Conservation (phyloP, 53 echinoderm and acorn worm genomes). For the Arbacia lixula region DNA sequence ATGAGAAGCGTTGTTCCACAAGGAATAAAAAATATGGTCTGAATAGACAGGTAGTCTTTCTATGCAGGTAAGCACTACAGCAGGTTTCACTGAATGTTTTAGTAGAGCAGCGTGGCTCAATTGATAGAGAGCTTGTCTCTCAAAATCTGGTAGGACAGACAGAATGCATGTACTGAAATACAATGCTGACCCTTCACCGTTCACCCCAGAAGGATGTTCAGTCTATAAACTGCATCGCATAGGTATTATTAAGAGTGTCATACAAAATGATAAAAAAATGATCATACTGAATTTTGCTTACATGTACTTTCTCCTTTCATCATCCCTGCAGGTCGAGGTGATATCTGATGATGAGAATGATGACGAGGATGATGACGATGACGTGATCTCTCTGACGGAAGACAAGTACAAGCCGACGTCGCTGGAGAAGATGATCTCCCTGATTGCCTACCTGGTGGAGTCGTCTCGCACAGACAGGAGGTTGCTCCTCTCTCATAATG, state of each 20-base stretch:
- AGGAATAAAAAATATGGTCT: no score
- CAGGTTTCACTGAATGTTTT: no score
- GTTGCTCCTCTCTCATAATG: constrained; percentile 76
- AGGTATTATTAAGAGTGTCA: no score
- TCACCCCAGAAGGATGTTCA: not conserved
- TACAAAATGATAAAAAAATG: no score
- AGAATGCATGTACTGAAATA: not conserved
- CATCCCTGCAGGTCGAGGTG: constrained; percentile 70
- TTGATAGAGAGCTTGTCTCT: not conserved
- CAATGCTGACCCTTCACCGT: not conserved
- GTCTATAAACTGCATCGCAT: not conserved
- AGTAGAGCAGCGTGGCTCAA: no score
- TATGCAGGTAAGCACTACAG: no score
- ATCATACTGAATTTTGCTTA: not conserved
- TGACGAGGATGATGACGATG: constrained; percentile 95
- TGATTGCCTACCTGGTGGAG: constrained; percentile 87
- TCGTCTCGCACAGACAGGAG: constrained; percentile 75
- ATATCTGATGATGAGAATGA: constrained; percentile 91
- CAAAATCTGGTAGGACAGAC: not conserved
- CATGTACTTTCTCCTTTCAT: not conserved
- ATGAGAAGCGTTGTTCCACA: no score
- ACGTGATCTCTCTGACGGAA: constrained; percentile 86
- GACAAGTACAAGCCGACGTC: constrained; percentile 91
- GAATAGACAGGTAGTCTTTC: no score
- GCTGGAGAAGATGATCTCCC: constrained; percentile 88